Percentiles rank a stretch among this genome's conserved stretches.
Evolutionary conservation across 1,140 invertebrate species (phyloP).

Genomic region (Drosophila nigrodunni): DNA sequence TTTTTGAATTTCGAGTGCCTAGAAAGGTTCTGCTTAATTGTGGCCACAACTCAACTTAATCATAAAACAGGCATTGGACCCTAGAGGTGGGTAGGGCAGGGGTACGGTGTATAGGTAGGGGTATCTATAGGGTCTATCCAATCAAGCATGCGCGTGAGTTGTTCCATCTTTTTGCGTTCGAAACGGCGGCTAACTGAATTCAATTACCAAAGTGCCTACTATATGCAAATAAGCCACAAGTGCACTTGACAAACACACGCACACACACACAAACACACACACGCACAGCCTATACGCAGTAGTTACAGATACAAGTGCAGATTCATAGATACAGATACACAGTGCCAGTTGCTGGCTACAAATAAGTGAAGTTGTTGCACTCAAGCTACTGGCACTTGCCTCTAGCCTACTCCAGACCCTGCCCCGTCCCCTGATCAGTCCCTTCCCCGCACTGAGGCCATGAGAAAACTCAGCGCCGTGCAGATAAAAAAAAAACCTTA

Average conservation of each 20-base stretch:
- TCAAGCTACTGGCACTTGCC: conserved; percentile 80
- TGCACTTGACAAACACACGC: conserved; percentile 80
- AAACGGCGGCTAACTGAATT: conserved; percentile 76
- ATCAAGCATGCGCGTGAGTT: conserved; percentile 79
- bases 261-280: conserved; percentile 38
- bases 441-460: conserved; percentile 33
- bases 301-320: conserved; percentile 45
- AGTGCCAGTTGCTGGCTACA: conserved; percentile 62
- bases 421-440: background rate
- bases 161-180: conserved; percentile 69
- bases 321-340: conserved; percentile 41
- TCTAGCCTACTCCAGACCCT: conserved; percentile 8
- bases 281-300: conserved; percentile 10
- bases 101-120: background rate
- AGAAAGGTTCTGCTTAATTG: conserved; percentile 83
- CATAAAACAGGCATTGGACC: conserved; percentile 59
- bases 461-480: conserved; percentile 75
- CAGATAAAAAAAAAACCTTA: conserved; percentile 80
- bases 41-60: conserved; percentile 74
- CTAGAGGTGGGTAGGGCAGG: background rate
- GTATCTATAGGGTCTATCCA: conserved; percentile 41
- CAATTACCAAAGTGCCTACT: conserved; percentile 83
- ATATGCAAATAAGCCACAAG: conserved; percentile 82
- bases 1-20: conserved; percentile 68
- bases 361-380: conserved; percentile 82